Evolutionary conservation across 2,797 vertebrate genomes (phyloP), one percentile per base, ranked within the genome.

Genomic region (Anguilla marmorata): DNA sequence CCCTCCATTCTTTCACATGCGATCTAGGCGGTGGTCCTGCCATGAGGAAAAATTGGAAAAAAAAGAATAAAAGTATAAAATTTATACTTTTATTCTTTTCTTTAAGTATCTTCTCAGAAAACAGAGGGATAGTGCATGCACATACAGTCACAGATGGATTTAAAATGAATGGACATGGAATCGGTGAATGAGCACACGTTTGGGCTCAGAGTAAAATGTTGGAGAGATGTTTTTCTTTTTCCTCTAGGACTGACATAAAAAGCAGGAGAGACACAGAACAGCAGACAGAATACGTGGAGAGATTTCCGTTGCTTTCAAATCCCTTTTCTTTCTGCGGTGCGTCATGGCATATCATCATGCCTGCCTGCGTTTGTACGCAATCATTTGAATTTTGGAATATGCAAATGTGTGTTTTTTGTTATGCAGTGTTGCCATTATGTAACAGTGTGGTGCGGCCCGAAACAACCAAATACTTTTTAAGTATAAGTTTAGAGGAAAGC

Each of bases 301-400:
- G 52, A 33, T 76, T 76, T 76, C 14, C 74, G 41, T 82, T 82
- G 50, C 45, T 50, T 50, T 82, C 41, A 24, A n/a, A 82, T 50
- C 21, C 11, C 1, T 50, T 50, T 82, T 82, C 11, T 50, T 50
- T n/a, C 24, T 11, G 24, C 27, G 7, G 79, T 50, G 79, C 21
- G 9, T 50, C 21, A 82, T 50, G 79, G 79, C 2, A 8, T 82
- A 11, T 24, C 41, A 82, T 82, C n/a, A 82, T 82, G 79, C n/a
- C 79, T 7, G 45, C 45, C 21, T n/a, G 45, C 4, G n/a, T 82
- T 82, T 82, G 79, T 50, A 9, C 33, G 5, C 21, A 6, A 50
- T 82, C 79, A 48, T 82, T 50, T 82, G 45, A 82, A 82, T 82
- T 82, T n/a, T 82, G 79, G 21, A 48, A 82, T 82, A 82, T 82